Conservation (phyloP, 1,140 invertebrate species). For the Cyclina sinensis region DNA sequence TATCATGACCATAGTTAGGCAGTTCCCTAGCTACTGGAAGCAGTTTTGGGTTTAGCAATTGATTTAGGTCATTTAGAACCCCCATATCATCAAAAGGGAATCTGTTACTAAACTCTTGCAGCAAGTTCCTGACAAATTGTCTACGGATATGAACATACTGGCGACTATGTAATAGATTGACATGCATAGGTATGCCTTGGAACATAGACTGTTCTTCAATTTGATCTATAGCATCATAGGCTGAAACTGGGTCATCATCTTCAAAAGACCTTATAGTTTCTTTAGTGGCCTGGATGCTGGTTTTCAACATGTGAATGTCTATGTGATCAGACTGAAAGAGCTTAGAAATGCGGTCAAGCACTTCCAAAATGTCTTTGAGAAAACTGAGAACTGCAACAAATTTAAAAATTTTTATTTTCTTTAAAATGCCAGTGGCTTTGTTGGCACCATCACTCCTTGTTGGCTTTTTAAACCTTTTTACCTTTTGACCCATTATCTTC, state of each 20-base stretch:
- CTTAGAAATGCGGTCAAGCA: not conserved
- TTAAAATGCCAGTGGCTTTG: conserved; percentile 34
- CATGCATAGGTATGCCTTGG: no score
- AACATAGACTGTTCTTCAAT: not conserved
- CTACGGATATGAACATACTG: no score
- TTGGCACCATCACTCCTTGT: not conserved
- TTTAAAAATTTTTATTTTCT: not conserved
- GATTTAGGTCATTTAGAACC: conserved; percentile 32
- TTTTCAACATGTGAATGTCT: not conserved
- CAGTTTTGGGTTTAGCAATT: not conserved
- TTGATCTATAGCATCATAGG: no score
- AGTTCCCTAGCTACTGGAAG: no score
- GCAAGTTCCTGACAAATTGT: not conserved
- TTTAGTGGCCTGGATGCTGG: not conserved
- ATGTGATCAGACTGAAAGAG: not conserved
- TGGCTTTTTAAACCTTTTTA: not conserved
- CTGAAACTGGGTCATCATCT: no score
- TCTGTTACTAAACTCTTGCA: not conserved
- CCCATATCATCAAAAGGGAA: conserved; percentile 15
- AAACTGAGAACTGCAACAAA: not conserved
- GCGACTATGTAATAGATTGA: no score
- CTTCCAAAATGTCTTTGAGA: conserved; percentile 5
- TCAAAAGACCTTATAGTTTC: not conserved
- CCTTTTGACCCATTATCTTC: not conserved
- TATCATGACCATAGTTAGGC: not conserved